Conservation (phyloP, 2,113 vertebrate genomes). For the Gymnarchus niloticus region DNA sequence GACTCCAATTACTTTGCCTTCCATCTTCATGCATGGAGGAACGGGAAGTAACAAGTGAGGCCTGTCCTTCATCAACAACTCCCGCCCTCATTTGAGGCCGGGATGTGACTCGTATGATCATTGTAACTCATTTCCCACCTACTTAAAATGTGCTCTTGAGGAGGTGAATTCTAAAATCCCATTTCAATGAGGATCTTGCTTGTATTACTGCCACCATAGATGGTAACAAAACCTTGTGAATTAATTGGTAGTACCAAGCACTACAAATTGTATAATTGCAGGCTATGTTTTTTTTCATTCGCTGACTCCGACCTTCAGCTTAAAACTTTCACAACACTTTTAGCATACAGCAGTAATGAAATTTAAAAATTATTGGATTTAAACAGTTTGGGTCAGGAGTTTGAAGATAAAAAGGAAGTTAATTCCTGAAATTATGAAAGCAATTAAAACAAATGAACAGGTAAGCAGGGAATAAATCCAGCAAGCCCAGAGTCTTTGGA, state of each 20-base stretch:
- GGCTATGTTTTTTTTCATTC: background rate
- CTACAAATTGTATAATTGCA: background rate
- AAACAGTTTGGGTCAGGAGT: background rate
- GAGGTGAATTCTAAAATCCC: constrained; percentile 46
- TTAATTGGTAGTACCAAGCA: background rate
- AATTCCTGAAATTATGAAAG: background rate
- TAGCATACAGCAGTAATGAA: background rate
- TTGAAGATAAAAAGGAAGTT: too few species aligned
- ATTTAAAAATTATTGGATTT: background rate
- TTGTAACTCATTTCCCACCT: constrained; percentile 46
- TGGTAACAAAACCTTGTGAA: background rate
- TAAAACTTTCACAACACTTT: background rate
- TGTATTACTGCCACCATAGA: background rate
- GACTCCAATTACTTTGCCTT: constrained; percentile 66
- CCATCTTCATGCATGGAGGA: constrained; percentile 47
- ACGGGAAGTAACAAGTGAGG: constrained; percentile 62
- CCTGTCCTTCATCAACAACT: background rate
- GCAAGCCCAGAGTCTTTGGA: background rate
- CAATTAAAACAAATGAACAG: background rate
- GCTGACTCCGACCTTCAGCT: background rate
- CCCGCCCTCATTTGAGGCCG: constrained; percentile 57
- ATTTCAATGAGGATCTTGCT: constrained; percentile 43
- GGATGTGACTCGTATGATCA: constrained; percentile 68
- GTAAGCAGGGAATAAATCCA: background rate
- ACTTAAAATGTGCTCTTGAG: constrained; percentile 58